Evolutionary conservation across 2,797 vertebrate species (phyloP).

Genomic region (Scarus forsteni): DNA sequence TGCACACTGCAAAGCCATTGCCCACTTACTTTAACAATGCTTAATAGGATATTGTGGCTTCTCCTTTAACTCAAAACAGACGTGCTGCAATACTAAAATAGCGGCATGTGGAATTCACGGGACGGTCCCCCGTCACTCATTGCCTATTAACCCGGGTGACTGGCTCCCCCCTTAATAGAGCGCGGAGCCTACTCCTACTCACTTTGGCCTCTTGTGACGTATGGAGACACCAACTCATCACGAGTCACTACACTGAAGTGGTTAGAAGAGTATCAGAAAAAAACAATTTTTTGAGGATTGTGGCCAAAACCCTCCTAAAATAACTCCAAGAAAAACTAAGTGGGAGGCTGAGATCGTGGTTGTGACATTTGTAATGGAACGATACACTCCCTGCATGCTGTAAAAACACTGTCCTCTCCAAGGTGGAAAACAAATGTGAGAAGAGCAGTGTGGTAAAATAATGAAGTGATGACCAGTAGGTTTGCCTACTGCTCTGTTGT

Average conservation of each 20-base stretch:
- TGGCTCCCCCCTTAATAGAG: conserved; percentile 78
- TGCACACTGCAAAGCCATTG: conserved; percentile 60
- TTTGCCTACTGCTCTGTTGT: conserved; percentile 38
- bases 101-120: conserved; percentile 73
- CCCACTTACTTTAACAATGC: conserved; percentile 75
- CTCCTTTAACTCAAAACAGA: conserved; percentile 80
- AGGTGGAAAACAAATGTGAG: conserved; percentile 72
- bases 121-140: conserved; percentile 61
- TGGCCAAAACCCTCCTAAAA: conserved; percentile 70
- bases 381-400: conserved; percentile 64
- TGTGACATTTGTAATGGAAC: conserved; percentile 79
- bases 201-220: conserved; percentile 70
- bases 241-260: conserved; percentile 78
- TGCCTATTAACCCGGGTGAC: conserved; percentile 70
- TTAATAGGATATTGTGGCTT: conserved; percentile 83
- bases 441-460: conserved; percentile 61
- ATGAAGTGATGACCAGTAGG: conserved; percentile 52
- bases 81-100: conserved; percentile 75
- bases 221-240: conserved; percentile 73
- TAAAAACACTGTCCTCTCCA: conserved; percentile 66
- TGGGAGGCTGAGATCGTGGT: conserved; percentile 68
- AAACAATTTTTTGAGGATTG: conserved; percentile 77
- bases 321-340: conserved; percentile 69
- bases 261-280: conserved; percentile 77
- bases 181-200: conserved; percentile 83